phyloP scores from a whole-genome alignment of 2,797 vertebrate genomes.

The Pangasius krempfi region DNA sequence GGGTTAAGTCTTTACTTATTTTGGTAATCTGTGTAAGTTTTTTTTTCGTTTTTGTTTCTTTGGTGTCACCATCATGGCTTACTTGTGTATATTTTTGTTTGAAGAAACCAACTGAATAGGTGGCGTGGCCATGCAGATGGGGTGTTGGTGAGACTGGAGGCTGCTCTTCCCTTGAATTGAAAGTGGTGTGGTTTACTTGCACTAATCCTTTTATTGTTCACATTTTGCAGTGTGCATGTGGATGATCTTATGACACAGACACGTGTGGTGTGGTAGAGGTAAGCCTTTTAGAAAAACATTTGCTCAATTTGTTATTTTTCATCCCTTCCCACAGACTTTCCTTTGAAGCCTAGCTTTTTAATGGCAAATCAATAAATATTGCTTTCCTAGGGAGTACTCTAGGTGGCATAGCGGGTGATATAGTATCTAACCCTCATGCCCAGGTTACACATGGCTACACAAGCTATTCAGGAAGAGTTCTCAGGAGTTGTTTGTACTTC shows the following conservation, averaged over 20 bases:
- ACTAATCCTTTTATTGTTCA: neutral
- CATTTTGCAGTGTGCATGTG: neutral
- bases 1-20: neutral
- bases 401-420: too few relatives aligned
- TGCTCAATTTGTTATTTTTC: neutral
- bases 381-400: too few relatives aligned
- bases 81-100: neutral
- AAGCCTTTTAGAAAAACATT: neutral
- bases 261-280: neutral
- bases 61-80: neutral
- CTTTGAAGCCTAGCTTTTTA: too few relatives aligned
- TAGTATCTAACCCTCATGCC: too few relatives aligned
- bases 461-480: too few relatives aligned
- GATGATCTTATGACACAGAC: neutral
- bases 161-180: neutral
- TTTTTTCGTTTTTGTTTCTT: neutral
- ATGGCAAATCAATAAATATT: neutral
- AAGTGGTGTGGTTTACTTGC: neutral
- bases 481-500: too few relatives aligned
- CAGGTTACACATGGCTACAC: too few relatives aligned
- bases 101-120: neutral
- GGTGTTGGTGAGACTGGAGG: neutral
- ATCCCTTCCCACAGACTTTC: neutral
- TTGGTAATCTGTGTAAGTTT: neutral
- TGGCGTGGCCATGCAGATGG: neutral